Evolutionary conservation across 2,888 invertebrate species (phyloP).

Genomic region (Synanthedon formicaeformis): DNA sequence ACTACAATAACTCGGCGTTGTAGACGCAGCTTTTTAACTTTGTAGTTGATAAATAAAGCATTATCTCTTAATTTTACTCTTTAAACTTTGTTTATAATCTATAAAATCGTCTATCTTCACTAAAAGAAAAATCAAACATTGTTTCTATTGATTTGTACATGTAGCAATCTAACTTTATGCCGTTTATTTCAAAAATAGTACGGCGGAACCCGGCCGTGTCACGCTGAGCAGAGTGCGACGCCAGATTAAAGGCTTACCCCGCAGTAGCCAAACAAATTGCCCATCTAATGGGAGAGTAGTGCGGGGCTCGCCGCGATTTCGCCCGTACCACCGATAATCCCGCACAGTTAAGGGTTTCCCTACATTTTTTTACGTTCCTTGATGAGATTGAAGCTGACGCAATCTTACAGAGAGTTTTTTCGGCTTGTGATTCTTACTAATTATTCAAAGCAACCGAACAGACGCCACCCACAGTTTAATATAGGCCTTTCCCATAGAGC

Average conservation of each 20-base stretch:
- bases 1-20: no score
- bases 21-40: no score
- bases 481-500: no score
- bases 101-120: no score
- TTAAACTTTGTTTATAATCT: no score
- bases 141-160: no score
- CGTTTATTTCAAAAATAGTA: not conserved
- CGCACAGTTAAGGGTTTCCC: slow-evolving; percentile 7
- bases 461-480: no score
- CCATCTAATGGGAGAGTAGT: slow-evolving; percentile 44
- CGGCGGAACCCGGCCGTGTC: slow-evolving; percentile 12
- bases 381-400: not conserved
- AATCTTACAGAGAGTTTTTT: not conserved
- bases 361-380: not conserved
- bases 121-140: no score
- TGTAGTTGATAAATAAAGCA: no score
- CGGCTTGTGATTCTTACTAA: not conserved
- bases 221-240: slow-evolving; percentile 21
- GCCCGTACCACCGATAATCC: slow-evolving; percentile 26
- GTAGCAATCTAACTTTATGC: not conserved
- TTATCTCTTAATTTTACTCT: no score
- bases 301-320: slow-evolving; percentile 21
- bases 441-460: no score
- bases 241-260: slow-evolving; percentile 48
- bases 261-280: slow-evolving; percentile 53